Conservation (phyloP, 2,797 vertebrate species). For the Borostomias antarcticus region DNA sequence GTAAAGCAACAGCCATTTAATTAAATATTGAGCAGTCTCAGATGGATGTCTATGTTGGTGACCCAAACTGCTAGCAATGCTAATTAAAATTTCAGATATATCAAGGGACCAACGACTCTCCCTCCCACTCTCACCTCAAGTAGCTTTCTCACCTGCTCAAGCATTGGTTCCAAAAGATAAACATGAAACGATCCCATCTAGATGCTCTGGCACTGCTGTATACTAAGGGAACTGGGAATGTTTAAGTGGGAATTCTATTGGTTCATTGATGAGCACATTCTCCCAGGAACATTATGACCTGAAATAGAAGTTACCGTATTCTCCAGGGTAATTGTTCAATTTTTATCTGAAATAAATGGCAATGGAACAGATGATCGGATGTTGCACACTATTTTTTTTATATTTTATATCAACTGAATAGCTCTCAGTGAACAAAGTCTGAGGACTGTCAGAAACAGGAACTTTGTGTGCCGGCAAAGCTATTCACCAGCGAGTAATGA, state of each 20-base stretch:
- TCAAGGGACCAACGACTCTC: slow-evolving; percentile 56
- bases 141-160: slow-evolving; percentile 42
- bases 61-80: slow-evolving; percentile 72
- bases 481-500: slow-evolving; percentile 58
- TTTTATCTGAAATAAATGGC: slow-evolving; percentile 9
- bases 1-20: slow-evolving; percentile 77
- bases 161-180: slow-evolving; percentile 51
- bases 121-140: slow-evolving; percentile 26
- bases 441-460: slow-evolving; percentile 53
- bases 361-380: not conserved
- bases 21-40: slow-evolving; percentile 77
- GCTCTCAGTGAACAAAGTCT: slow-evolving; percentile 29
- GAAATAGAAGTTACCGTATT: not conserved
- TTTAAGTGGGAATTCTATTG: not conserved
- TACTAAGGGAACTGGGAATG: slow-evolving; percentile 24
- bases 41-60: slow-evolving; percentile 72
- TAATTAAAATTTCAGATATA: slow-evolving; percentile 76
- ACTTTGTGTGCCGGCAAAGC: slow-evolving; percentile 44
- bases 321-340: slow-evolving; percentile 3
- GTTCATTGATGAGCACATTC: slow-evolving; percentile 8
- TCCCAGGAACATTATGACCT: not conserved
- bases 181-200: slow-evolving; percentile 44
- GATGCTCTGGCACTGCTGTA: slow-evolving; percentile 16
- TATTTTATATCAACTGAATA: slow-evolving; percentile 29
- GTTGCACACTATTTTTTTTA: not conserved